Base-by-base conservation (phyloP, 2,888 invertebrate genomes). In the Phrixothrix hirtus region DNA sequence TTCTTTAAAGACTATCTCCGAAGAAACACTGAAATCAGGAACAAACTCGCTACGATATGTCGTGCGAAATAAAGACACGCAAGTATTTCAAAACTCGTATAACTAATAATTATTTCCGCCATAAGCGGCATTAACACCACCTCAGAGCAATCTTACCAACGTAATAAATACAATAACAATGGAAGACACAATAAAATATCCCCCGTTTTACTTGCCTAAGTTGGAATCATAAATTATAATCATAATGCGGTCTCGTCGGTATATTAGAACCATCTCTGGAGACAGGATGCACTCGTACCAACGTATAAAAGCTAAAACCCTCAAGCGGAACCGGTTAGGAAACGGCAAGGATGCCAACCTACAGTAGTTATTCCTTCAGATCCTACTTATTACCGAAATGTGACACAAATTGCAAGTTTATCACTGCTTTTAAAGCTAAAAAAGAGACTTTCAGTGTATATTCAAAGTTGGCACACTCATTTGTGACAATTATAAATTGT, bases 101-200 rank as follows among this genome's bases (percentile, higher is more conserved):
- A 62, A 60, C 62, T 62, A 62, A 62, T 62, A 62, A 62, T 62
- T 60, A 62, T 60, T 60, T 62, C 62, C 62, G 57, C 47, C 27
- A 46, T 42, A 39, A 44, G 53, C 43, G 42, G 37, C 49, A 32
- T 56, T 56, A 52, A 48, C 48, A 43, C 52, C 52, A 56, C 56
- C 47, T 48, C 52, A 36, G 43, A 52, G 52, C 48, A 52, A 56
- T 56, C 56, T 56, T 56, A 56, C 52, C 41, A 52, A 47, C 56
- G 56, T 56, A 56, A 56, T 56, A 56, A 56, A 56, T 56, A 56
- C 56, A 52, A 56, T 56, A 56, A 56, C 52, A 56, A 56, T 52
- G 56, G 56, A 56, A 48, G 48, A 52, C 48, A 56, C 56, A 52
- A 56, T 56, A 56, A 56, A 56, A 56, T 56, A 56, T 52, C 45